Evolutionary conservation across 2,888 invertebrate genomes (phyloP), one percentile per base, ranked within the genome.

Genomic region (Gisinianus flammeolus): DNA sequence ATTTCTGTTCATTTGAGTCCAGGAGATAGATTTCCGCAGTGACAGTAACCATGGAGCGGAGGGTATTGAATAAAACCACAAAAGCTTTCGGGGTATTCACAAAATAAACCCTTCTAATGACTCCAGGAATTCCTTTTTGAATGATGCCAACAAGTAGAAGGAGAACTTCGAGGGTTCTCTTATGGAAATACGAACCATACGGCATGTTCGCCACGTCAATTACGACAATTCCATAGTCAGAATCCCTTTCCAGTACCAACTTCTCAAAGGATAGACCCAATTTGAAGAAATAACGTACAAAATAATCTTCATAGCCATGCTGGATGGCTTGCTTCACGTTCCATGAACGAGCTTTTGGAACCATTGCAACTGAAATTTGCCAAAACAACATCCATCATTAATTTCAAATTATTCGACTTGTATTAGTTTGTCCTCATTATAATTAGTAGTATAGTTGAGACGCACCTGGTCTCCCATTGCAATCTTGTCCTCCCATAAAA

Each of bases 141-240:
- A 5, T 12, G 5, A 8, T 12, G 5, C 35, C 12, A 5, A 35
- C 12, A 5, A 35, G 12, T 8, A 5, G 35, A 35, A 35, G 35
- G 5, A 35, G 6, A 35, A 35, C 6, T 35, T 35, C 35, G 12
- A 35, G 6, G 12, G 35, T 12, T 35, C 6, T 35, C 5, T 8
- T 35, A n/a, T n/a, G n/a, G n/a, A n/a, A n/a, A n/a, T n/a, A n/a
- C n/a, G n/a, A n/a, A n/a, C n/a, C n/a, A n/a, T n/a, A n/a, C n/a
- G n/a, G n/a, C n/a, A n/a, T n/a, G 35, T 35, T 68, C 56, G 52
- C 52, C 68, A 56, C 68, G 56, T 76, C 76, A 28, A 67, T 30
- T 2, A 76, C 69, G 4, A 76, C 24, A 26, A 69, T 76, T n/a
- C 76, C 62, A 30, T 68, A 76, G 69, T 76, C 76, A 22, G 30